These are phyloP conservation scores for Abrostola tripartita DNA, from an alignment of 2,888 invertebrate species.

Conservation along the genomic window DNA sequence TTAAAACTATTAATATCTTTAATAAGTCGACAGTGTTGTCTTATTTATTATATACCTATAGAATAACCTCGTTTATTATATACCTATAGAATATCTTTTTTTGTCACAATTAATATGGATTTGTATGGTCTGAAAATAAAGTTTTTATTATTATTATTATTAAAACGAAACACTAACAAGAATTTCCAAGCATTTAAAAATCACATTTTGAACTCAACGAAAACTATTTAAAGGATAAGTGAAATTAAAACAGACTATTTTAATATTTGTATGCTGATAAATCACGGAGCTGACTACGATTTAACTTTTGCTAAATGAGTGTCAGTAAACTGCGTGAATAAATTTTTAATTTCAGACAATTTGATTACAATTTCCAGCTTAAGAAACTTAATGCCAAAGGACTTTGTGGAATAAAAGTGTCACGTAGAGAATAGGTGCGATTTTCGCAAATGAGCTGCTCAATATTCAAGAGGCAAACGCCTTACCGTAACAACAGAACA, in stretches of 20 bases:
- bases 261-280: conserved; percentile 41
- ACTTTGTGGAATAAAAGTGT: conserved; percentile 76
- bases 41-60: too few relatives aligned
- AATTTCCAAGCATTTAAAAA: conserved; percentile 38
- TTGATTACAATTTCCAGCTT: conserved; percentile 53
- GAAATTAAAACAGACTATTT: conserved; percentile 29
- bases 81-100: too few relatives aligned
- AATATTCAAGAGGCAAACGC: conserved; percentile 85
- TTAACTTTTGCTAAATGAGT: conserved; percentile 46
- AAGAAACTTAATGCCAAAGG: conserved; percentile 61
- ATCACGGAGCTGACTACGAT: conserved; percentile 29
- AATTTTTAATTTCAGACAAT: conserved; percentile 71
- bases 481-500: conserved; percentile 85
- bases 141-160: conserved; percentile 19
- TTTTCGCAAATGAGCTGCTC: conserved; percentile 85
- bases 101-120: too few relatives aligned
- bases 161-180: conserved; percentile 36
- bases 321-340: conserved; percentile 59
- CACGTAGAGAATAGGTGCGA: conserved; percentile 86
- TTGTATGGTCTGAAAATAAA: too few relatives aligned
- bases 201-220: conserved; percentile 24
- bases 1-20: conserved; percentile 19
- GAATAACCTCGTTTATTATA: too few relatives aligned
- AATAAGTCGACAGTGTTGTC: conserved; percentile 24
- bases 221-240: conserved; percentile 30